Evolutionary conservation across 2,888 invertebrate species (phyloP).

Genomic region (Parnassius orleans): DNA sequence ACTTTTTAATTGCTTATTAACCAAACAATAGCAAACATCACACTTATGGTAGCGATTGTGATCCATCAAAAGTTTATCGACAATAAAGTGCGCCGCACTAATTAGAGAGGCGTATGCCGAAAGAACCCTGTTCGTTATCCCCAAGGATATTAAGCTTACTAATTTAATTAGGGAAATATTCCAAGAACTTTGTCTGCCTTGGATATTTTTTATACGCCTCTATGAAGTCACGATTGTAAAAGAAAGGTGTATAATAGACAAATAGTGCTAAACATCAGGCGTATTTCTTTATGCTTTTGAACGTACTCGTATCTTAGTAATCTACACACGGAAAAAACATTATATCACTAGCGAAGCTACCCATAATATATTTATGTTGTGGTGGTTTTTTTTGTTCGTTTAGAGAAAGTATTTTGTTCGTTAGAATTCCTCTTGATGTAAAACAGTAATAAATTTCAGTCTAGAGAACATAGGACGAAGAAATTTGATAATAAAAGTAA

Average conservation of each 20-base stretch:
- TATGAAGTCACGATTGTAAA: conserved; percentile 22
- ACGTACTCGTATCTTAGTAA: too few relatives aligned
- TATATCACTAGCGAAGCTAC: too few relatives aligned
- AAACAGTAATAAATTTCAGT: too few relatives aligned
- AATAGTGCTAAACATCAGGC: conserved; percentile 5
- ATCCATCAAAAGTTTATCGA: conserved; percentile 30
- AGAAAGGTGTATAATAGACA: conserved; percentile 15
- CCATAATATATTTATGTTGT: too few relatives aligned
- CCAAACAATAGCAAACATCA: background rate
- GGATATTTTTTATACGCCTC: conserved; percentile 19
- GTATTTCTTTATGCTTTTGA: too few relatives aligned
- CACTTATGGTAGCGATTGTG: background rate
- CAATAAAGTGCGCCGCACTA: conserved; percentile 27
- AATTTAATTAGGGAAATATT: conserved; percentile 50
- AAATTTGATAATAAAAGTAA: too few relatives aligned
- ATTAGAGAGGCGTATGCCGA: conserved; percentile 30
- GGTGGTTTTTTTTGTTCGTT: too few relatives aligned
- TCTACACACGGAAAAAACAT: too few relatives aligned
- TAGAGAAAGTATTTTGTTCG: too few relatives aligned
- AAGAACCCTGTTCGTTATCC: conserved; percentile 41
- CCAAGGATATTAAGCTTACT: conserved; percentile 45
- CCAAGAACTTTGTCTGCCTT: conserved; percentile 42
- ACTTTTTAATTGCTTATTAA: too few relatives aligned
- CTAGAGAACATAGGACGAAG: too few relatives aligned
- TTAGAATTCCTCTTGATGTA: too few relatives aligned